phyloP scores from a whole-genome alignment of 1,140 invertebrate genomes.

The Pogonus chalceus region DNA sequence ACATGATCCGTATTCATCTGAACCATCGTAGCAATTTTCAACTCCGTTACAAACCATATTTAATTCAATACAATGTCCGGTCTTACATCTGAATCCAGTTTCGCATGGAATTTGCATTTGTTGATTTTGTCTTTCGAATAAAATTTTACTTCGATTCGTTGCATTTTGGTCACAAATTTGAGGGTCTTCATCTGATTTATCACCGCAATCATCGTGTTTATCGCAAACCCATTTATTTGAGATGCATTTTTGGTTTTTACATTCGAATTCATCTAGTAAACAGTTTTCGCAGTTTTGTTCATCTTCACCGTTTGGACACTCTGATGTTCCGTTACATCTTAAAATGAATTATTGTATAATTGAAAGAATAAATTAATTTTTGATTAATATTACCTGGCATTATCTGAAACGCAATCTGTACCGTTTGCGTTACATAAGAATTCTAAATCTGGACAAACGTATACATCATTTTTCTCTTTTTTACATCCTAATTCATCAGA shows the following conservation, averaged over 20 bases:
- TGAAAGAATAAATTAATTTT: background rate
- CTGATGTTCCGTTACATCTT: slow-evolving; percentile 56
- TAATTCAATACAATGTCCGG: slow-evolving; percentile 50
- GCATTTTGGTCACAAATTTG: slow-evolving; percentile 34
- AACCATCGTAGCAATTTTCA: slow-evolving; percentile 55
- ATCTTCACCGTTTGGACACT: slow-evolving; percentile 59
- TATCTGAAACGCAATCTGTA: slow-evolving; percentile 38
- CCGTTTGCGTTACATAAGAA: slow-evolving; percentile 49
- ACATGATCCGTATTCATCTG: slow-evolving; percentile 49
- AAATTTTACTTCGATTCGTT: background rate
- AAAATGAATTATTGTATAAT: background rate
- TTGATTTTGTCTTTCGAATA: background rate
- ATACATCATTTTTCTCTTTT: slow-evolving; percentile 14
- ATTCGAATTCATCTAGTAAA: slow-evolving; percentile 44
- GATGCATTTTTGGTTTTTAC: slow-evolving; percentile 42
- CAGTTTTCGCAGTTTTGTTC: slow-evolving; percentile 44
- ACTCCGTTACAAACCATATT: slow-evolving; percentile 52
- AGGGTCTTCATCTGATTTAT: slow-evolving; percentile 52
- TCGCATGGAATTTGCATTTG: slow-evolving; percentile 25
- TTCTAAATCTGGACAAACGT: slow-evolving; percentile 13
- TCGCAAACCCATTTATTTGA: slow-evolving; percentile 57
- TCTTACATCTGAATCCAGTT: slow-evolving; percentile 47
- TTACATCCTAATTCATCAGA: slow-evolving; percentile 40
- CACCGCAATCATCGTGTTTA: slow-evolving; percentile 50
- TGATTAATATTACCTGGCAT: slow-evolving; percentile 19